phyloP scores from a whole-genome alignment of 92 coral and sea anemone genomes.

The Siderastrea radians region DNA sequence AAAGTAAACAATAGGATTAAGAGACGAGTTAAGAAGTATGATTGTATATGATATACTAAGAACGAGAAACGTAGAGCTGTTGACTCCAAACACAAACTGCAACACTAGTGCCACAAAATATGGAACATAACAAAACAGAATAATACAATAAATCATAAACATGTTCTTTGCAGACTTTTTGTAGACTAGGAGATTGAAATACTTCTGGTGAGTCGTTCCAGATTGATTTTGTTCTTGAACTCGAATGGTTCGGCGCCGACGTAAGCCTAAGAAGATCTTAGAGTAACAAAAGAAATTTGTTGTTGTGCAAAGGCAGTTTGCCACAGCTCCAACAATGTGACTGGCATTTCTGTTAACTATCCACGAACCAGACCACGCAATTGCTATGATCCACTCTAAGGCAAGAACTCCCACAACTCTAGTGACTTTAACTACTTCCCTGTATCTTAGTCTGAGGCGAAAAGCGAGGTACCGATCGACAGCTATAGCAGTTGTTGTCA shows the following conservation, averaged over 20 bases:
- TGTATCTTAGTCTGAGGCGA: constrained; percentile 9
- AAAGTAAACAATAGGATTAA: constrained; percentile 30
- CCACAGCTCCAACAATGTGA: constrained; percentile 12
- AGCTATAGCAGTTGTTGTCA: constrained; percentile 11
- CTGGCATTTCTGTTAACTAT: background rate
- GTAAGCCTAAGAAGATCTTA: constrained; percentile 21
- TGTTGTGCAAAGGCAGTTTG: background rate
- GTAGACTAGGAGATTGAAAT: constrained; percentile 7
- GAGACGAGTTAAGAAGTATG: constrained; percentile 4
- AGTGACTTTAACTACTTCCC: background rate
- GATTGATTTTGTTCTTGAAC: background rate
- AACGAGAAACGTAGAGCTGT: background rate
- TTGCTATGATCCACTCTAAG: constrained; percentile 7
- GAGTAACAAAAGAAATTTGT: constrained; percentile 17
- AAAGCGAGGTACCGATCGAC: constrained; percentile 32
- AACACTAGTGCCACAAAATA: constrained; percentile 15
- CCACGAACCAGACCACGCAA: constrained; percentile 6
- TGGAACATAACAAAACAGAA: constrained; percentile 21
- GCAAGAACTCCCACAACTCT: constrained; percentile 11
- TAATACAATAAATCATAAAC: constrained; percentile 28
- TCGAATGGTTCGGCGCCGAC: constrained; percentile 4
- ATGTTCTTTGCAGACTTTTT: constrained; percentile 11
- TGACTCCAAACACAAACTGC: background rate
- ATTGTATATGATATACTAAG: constrained; percentile 1
- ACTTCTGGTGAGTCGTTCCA: background rate